phyloP scores from a whole-genome alignment of 2,888 invertebrate species.

The Diachrysia chrysitis region DNA sequence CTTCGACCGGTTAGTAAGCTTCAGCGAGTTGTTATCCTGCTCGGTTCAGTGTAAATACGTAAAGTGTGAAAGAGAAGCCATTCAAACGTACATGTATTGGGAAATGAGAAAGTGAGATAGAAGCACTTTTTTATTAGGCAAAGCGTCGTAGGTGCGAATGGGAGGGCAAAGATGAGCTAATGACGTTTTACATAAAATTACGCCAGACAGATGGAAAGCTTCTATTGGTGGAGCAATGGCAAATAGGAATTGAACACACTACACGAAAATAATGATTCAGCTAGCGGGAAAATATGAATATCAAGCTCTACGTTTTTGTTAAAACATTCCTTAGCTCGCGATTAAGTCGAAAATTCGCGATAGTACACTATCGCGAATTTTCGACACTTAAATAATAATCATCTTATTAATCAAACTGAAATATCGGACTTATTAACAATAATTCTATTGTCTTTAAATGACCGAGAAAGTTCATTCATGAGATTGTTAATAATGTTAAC shows the following conservation, averaged over 20 bases:
- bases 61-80: constrained; percentile 65
- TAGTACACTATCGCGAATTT: no score
- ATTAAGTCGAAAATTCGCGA: background rate
- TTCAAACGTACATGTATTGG: constrained; percentile 68
- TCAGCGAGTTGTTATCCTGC: constrained; percentile 63
- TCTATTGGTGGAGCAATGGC: constrained; percentile 88
- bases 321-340: background rate
- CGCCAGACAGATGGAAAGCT: constrained; percentile 92
- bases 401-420: background rate
- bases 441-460: constrained; percentile 1
- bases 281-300: constrained; percentile 72
- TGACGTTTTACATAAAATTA: constrained; percentile 76
- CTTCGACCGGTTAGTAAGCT: constrained; percentile 72
- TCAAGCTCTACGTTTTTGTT: background rate
- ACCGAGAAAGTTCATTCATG: constrained; percentile 52
- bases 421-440: background rate
- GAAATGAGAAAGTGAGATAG: constrained; percentile 77
- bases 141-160: constrained; percentile 68
- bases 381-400: background rate
- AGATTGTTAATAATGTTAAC: constrained; percentile 40
- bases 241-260: constrained; percentile 87
- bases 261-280: constrained; percentile 62
- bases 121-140: constrained; percentile 45
- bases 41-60: constrained; percentile 61
- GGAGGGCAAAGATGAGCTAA: constrained; percentile 63